These are phyloP conservation scores for Congeria kusceri DNA, from an alignment of 2,888 invertebrate genomes.

Conservation along the genomic window DNA sequence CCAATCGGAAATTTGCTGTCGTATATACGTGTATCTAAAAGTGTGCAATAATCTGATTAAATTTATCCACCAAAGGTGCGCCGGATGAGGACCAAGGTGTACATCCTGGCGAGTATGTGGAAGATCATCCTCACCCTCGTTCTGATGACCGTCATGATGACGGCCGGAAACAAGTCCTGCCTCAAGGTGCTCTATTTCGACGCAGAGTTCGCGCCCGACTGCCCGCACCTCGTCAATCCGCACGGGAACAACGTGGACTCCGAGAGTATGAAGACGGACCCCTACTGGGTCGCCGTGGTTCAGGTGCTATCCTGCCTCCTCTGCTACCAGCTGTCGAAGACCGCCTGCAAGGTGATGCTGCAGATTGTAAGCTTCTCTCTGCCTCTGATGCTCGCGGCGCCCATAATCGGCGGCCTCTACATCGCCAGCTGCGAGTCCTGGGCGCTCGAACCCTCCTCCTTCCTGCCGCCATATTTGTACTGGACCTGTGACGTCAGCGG, in stretches of 20 bases:
- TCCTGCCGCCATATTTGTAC: slow-evolving; percentile 90
- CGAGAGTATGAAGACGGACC: slow-evolving; percentile 56
- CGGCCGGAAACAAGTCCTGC: slow-evolving; percentile 68
- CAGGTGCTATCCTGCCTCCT: slow-evolving; percentile 94
- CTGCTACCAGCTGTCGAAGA: slow-evolving; percentile 97
- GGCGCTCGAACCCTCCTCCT: slow-evolving; percentile 88
- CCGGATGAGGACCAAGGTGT: slow-evolving; percentile 94
- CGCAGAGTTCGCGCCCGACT: slow-evolving; percentile 64
- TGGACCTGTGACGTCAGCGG: slow-evolving; percentile 95
- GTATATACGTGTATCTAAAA: too few relatives aligned
- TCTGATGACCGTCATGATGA: slow-evolving; percentile 88
- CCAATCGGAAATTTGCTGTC: too few relatives aligned
- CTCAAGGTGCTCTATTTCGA: slow-evolving; percentile 71
- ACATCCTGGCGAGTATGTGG: slow-evolving; percentile 96
- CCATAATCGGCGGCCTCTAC: slow-evolving; percentile 93
- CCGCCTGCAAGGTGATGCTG: slow-evolving; percentile 97
- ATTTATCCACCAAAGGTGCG: slow-evolving; percentile 86
- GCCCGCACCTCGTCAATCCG: slow-evolving; percentile 70
- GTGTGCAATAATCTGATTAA: too few relatives aligned
- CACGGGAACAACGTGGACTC: slow-evolving; percentile 64
- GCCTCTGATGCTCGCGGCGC: slow-evolving; percentile 96
- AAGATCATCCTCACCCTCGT: slow-evolving; percentile 93
- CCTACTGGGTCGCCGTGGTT: slow-evolving; percentile 85
- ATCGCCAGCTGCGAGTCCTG: slow-evolving; percentile 95
- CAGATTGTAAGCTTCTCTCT: slow-evolving; percentile 99